Percentiles rank a stretch among this genome's conserved stretches.
Conservation (phyloP, 1,140 invertebrate species). For the Nephotettix cincticeps region DNA sequence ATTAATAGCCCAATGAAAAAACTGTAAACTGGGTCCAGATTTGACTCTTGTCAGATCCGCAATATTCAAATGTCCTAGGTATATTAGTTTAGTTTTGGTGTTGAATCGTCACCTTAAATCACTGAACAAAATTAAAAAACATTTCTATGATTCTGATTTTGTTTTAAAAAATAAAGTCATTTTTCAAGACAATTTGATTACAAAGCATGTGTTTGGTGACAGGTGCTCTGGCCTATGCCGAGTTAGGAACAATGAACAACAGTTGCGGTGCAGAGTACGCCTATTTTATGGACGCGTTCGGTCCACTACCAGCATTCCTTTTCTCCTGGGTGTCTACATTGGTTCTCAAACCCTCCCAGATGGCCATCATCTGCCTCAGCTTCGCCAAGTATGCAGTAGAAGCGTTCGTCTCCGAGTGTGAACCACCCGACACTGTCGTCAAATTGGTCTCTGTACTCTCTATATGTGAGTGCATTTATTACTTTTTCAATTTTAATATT, state of each 20-base stretch:
- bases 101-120: no score
- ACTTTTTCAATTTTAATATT: neutral
- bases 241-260: constrained; percentile 90
- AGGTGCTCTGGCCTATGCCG: constrained; percentile 90
- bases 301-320: constrained; percentile 84
- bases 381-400: constrained; percentile 94
- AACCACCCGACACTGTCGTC: constrained; percentile 70
- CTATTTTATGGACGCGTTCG: constrained; percentile 89
- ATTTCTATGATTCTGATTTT: no score
- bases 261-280: constrained; percentile 92
- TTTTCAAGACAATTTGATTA: no score
- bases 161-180: no score
- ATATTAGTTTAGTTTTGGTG: no score
- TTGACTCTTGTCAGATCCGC: no score
- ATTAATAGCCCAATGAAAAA: no score
- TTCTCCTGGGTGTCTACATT: constrained; percentile 91
- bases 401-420: constrained; percentile 82
- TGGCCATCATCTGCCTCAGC: constrained; percentile 91
- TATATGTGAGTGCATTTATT: constrained; percentile 60
- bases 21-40: no score
- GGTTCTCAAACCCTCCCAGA: constrained; percentile 89
- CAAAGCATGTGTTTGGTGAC: constrained; percentile 37
- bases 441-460: constrained; percentile 78
- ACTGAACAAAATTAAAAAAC: no score
- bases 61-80: no score